Conservation (phyloP, 1,140 invertebrate species). For the Calephelis virginiensis region DNA sequence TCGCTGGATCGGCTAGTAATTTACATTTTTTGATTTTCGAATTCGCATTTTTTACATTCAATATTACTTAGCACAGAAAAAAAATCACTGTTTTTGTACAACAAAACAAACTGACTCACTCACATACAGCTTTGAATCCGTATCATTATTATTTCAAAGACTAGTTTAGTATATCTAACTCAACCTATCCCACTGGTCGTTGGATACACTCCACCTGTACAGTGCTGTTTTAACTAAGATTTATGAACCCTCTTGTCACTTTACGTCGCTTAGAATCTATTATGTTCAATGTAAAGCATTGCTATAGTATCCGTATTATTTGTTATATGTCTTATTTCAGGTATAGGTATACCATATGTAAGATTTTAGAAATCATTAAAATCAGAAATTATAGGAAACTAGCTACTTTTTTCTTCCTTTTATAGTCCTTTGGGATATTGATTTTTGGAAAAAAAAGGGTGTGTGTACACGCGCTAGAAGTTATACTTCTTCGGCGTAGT, state of each 20-base stretch:
- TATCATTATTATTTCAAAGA: conserved; percentile 13
- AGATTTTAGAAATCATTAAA: no score
- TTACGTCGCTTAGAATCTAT: conserved; percentile 20
- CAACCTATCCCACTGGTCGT: conserved; percentile 25
- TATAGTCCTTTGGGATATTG: no score
- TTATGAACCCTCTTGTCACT: conserved; percentile 33
- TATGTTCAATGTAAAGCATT: conserved; percentile 11
- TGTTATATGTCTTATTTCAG: conserved; percentile 5
- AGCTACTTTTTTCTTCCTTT: no score
- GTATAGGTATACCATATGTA: background rate
- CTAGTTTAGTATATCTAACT: conserved; percentile 11
- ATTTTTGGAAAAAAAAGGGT: no score
- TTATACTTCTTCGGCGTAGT: no score
- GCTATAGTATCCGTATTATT: background rate
- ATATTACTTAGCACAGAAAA: no score
- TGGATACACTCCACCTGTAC: conserved; percentile 34
- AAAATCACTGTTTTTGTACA: background rate
- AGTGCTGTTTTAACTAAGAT: conserved; percentile 40
- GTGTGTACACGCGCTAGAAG: no score
- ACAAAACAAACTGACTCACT: background rate
- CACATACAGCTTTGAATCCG: background rate
- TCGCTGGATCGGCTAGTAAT: no score
- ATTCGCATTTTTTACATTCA: no score
- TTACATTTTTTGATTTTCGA: no score
- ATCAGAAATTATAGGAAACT: no score